Percentiles rank a stretch among this genome's conserved stretches.
Evolutionary conservation across 2,888 invertebrate species (phyloP).

Genomic region (Meiosimyza platycephala): DNA sequence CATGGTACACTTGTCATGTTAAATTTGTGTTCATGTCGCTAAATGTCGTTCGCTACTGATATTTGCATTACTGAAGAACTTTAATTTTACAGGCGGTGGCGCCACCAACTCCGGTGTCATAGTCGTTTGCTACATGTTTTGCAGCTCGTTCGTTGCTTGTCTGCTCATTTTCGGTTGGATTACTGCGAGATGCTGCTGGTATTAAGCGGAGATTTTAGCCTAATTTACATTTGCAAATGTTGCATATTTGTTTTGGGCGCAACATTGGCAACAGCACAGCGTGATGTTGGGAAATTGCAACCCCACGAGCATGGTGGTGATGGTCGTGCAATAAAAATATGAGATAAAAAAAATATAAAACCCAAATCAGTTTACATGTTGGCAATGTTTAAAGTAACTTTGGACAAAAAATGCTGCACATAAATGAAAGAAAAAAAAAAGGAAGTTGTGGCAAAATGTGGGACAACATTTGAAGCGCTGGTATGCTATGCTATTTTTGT

Average conservation of each 20-base stretch:
- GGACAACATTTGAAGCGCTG: neutral
- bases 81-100: too few species aligned
- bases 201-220: slow-evolving; percentile 40
- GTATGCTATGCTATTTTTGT: too few species aligned
- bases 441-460: neutral
- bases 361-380: too few species aligned
- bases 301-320: too few species aligned
- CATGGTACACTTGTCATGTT: slow-evolving; percentile 6
- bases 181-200: slow-evolving; percentile 20
- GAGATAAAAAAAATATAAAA: too few species aligned
- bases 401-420: too few species aligned
- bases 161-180: slow-evolving; percentile 32
- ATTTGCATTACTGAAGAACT: too few species aligned
- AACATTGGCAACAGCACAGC: neutral
- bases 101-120: neutral
- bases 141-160: slow-evolving; percentile 20
- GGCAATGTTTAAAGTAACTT: too few species aligned
- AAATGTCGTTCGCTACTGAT: neutral
- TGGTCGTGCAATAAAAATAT: too few species aligned
- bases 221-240: slow-evolving; percentile 63
- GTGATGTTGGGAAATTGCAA: too few species aligned
- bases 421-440: too few species aligned
- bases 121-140: neutral
- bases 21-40: slow-evolving; percentile 2
- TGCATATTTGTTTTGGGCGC: slow-evolving; percentile 33